Conservation (phyloP, 2,797 vertebrate genomes). For the Agapornis canus region DNA sequence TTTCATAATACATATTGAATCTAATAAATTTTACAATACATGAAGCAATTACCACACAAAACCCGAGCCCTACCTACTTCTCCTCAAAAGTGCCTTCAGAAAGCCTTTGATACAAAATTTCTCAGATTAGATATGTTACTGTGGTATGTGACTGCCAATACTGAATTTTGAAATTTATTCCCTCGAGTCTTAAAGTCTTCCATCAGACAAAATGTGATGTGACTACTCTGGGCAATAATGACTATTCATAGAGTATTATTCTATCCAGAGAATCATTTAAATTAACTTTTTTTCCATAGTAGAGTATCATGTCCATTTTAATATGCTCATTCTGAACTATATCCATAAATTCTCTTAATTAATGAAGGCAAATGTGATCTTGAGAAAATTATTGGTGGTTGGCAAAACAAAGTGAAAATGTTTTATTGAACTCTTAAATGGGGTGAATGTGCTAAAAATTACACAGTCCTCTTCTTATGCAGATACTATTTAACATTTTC, state of each 20-base stretch:
- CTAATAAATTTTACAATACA: background rate
- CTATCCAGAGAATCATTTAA: background rate
- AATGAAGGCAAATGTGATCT: background rate
- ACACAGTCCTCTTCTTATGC: background rate
- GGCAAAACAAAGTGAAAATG: background rate
- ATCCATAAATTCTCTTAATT: background rate
- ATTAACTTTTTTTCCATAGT: background rate
- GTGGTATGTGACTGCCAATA: background rate
- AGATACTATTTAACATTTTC: background rate
- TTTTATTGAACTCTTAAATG: background rate
- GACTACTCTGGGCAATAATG: background rate
- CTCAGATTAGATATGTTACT: background rate
- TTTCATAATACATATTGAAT: background rate
- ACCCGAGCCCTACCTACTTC: background rate
- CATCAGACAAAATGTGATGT: background rate
- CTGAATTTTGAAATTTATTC: background rate
- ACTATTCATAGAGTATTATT: background rate
- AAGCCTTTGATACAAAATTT: background rate
- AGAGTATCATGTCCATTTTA: background rate
- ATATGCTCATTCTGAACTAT: background rate
- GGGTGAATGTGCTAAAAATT: background rate
- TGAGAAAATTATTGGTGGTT: background rate
- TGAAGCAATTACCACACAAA: background rate
- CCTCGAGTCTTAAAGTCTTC: background rate
- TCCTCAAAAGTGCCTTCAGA: background rate